Evolutionary conservation across 2,797 vertebrate species (phyloP).

Genomic region (Luscinia luscinia): DNA sequence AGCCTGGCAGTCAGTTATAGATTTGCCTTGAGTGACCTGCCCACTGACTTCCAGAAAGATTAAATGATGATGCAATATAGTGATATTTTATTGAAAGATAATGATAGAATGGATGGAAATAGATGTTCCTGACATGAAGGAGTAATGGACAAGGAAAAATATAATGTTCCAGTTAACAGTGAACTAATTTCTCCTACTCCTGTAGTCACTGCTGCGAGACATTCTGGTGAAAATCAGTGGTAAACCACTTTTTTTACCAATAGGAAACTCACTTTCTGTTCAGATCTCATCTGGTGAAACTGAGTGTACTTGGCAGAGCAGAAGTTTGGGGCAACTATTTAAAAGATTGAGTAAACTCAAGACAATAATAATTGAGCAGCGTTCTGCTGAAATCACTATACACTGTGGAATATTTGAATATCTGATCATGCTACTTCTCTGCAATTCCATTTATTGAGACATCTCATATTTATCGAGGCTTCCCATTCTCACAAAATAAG

Average conservation of each 20-base stretch:
- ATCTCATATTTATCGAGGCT: background rate
- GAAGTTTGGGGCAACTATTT: background rate
- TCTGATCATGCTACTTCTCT: background rate
- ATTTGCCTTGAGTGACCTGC: constrained; percentile 12
- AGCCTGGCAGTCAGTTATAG: background rate
- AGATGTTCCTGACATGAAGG: background rate
- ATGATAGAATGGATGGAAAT: constrained; percentile 5
- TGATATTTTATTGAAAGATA: background rate
- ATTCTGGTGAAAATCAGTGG: background rate
- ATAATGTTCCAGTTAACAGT: background rate
- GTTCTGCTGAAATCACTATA: background rate
- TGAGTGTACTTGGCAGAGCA: background rate
- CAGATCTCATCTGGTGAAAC: background rate
- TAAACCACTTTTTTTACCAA: background rate
- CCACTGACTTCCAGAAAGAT: constrained; percentile 7
- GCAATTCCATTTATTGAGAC: background rate
- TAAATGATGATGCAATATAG: background rate
- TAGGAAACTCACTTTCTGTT: background rate
- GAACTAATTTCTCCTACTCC: background rate
- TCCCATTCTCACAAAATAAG: background rate
- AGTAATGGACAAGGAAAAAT: background rate
- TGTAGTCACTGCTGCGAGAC: background rate
- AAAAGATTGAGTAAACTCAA: background rate
- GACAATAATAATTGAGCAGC: background rate
- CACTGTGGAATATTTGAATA: background rate